phyloP scores from a whole-genome alignment of 1,140 invertebrate species.

The Lanistes nyassanus region DNA sequence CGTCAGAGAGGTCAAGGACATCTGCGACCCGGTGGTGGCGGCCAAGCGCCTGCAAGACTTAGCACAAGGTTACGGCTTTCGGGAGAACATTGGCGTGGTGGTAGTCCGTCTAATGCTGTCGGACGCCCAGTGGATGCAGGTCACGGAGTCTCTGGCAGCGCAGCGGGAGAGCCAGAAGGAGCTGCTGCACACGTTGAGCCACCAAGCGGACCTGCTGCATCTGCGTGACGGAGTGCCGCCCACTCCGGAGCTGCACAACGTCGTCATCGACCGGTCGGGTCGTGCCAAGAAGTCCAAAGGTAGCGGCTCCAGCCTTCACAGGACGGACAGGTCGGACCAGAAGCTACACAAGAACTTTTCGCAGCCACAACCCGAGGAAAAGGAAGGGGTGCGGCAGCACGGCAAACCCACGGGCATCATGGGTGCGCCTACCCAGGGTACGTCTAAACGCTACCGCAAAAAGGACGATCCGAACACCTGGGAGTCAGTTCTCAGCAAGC shows the following conservation, averaged over 20 bases:
- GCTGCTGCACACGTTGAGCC: slow-evolving; percentile 43
- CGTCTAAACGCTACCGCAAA: slow-evolving; percentile 31
- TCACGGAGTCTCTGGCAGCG: slow-evolving; percentile 43
- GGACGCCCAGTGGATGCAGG: slow-evolving; percentile 42
- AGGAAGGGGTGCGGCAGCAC: background rate
- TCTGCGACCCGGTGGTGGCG: slow-evolving; percentile 63
- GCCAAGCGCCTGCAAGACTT: slow-evolving; percentile 66
- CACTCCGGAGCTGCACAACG: slow-evolving; percentile 40
- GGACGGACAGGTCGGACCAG: background rate
- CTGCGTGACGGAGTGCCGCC: slow-evolving; percentile 41
- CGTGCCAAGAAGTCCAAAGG: slow-evolving; percentile 39
- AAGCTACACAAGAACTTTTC: slow-evolving; percentile 6
- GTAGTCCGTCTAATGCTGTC: slow-evolving; percentile 56
- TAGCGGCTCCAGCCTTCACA: slow-evolving; percentile 14
- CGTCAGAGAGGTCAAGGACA: slow-evolving; percentile 56
- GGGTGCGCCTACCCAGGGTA: background rate
- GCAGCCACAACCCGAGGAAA: slow-evolving; percentile 14
- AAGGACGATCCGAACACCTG: slow-evolving; percentile 40
- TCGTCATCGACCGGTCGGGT: slow-evolving; percentile 52
- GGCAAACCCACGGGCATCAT: background rate
- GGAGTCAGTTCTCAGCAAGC: slow-evolving; percentile 52
- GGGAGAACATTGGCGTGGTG: slow-evolving; percentile 65
- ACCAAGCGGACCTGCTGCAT: slow-evolving; percentile 41
- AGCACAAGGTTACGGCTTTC: slow-evolving; percentile 64
- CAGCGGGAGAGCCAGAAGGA: slow-evolving; percentile 51